Conservation (phyloP, 1,140 invertebrate genomes). For the Eriosoma lanigerum region DNA sequence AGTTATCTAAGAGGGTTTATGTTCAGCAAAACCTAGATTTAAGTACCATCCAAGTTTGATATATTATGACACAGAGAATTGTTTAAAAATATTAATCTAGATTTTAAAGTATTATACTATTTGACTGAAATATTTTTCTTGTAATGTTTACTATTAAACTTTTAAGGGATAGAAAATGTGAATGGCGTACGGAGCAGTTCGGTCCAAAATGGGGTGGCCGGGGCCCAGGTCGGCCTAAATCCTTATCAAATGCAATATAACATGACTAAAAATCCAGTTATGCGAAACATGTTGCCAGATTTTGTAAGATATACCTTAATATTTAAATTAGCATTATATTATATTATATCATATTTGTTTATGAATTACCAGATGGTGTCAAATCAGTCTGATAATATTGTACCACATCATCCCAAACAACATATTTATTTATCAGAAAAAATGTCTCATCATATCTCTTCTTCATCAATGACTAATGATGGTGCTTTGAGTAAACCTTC, state of each 20-base stretch:
- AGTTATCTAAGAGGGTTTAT: too few relatives aligned
- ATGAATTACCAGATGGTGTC: slow-evolving; percentile 38
- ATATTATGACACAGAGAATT: too few relatives aligned
- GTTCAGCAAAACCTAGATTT: too few relatives aligned
- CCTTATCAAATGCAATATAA: slow-evolving; percentile 45
- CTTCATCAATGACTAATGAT: neutral
- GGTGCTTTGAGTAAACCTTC: slow-evolving; percentile 22
- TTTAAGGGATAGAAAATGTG: slow-evolving; percentile 57
- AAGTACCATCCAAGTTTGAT: too few relatives aligned
- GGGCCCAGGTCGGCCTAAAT: slow-evolving; percentile 68
- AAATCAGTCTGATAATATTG: slow-evolving; percentile 39
- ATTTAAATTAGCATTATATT: too few relatives aligned
- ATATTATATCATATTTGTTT: neutral
- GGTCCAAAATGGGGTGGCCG: slow-evolving; percentile 61
- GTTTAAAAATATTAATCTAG: too few relatives aligned
- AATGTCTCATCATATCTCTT: slow-evolving; percentile 34
- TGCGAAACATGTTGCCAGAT: slow-evolving; percentile 43
- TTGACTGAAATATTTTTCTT: too few relatives aligned
- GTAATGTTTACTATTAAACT: neutral
- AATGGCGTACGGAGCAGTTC: slow-evolving; percentile 61
- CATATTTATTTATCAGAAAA: slow-evolving; percentile 32
- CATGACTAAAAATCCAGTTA: slow-evolving; percentile 50
- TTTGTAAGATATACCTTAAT: slow-evolving; percentile 52
- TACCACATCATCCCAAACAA: slow-evolving; percentile 37
- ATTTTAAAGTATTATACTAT: too few relatives aligned